Base-by-base conservation (phyloP, 1,140 invertebrate species). In the Hylyphantes graminicola region DNA sequence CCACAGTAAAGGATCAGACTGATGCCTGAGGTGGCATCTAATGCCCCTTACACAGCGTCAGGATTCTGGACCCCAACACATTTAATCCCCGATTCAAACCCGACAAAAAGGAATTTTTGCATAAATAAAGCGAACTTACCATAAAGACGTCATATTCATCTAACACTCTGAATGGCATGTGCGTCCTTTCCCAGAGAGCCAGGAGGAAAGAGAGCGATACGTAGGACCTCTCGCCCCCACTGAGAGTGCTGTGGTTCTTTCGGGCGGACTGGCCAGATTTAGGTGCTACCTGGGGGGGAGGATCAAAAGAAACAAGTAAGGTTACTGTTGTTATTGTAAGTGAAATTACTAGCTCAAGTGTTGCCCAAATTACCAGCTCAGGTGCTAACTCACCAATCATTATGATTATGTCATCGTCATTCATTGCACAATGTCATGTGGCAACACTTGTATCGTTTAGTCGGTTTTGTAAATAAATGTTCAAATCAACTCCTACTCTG, bases 81-180 rank as follows among this genome's bases (percentile, higher is more conserved):
- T 10, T 15, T 35, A 72, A 5, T 9, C 9, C 2, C 11, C 48
- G 15, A 12, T 19, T n/a, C 12, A 4, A 72, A 72, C 12, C 8
- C 13, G 4, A 72, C 11, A 4, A 5, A n/a, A n/a, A n/a, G n/a
- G n/a, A n/a, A n/a, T n/a, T n/a, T n/a, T n/a, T n/a, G 21, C 17
- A n/a, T 0, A 35, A 48, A 65, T 17, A 65, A 54, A 65, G 8
- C 7, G 7, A 53, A 82, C n/a, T 83, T 75, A 83, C 97, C 95
- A 99, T 98, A 89, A 97, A 99, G 0, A 99, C 97, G 89, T 99
- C 98, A 90, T 99, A 99, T 91, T 99, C 98, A 89, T 99, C 98
- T 64, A 99, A 91, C 88, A 98, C 97, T 89, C 96, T 95, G 89
- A 99, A 98, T 0, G 98, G 98, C 82, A 96, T 93, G 85, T 95